Conservation (phyloP, 2,888 invertebrate genomes). For the Caenorhabditis panamensis region DNA sequence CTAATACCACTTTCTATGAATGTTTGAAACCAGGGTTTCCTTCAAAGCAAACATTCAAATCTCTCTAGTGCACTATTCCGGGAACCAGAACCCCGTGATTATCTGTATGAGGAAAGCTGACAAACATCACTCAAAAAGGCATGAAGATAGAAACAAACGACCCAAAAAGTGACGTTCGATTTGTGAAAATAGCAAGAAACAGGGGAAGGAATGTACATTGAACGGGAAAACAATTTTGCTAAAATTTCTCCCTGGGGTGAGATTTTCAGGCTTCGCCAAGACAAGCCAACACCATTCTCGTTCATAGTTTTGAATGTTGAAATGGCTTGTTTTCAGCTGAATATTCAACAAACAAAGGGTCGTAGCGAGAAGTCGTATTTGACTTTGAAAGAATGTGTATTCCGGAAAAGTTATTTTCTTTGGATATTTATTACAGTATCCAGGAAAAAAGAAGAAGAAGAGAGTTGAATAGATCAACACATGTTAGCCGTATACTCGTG, state of each 20-base stretch:
- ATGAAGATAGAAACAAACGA: background rate
- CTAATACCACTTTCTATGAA: too few relatives aligned
- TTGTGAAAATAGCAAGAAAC: background rate
- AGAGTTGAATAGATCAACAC: too few relatives aligned
- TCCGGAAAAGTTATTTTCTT: slow-evolving; percentile 9
- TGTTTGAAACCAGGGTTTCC: too few relatives aligned
- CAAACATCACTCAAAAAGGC: slow-evolving; percentile 3
- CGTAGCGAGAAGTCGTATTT: slow-evolving; percentile 1
- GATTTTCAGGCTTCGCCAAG: slow-evolving; percentile 35
- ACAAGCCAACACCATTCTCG: slow-evolving; percentile 19
- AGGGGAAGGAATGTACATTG: slow-evolving; percentile 6
- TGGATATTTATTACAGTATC: background rate
- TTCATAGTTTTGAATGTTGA: slow-evolving; percentile 9
- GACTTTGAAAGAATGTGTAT: too few relatives aligned
- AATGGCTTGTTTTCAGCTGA: background rate
- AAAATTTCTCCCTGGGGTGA: slow-evolving; percentile 36
- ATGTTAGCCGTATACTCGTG: background rate
- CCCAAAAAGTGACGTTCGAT: background rate
- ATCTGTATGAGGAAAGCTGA: background rate
- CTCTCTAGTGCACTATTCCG: background rate
- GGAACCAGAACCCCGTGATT: background rate
- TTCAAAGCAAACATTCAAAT: background rate
- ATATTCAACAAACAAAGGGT: slow-evolving; percentile 13
- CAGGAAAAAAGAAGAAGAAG: too few relatives aligned
- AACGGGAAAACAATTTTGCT: slow-evolving; percentile 27